phyloP scores from a whole-genome alignment of 2,888 invertebrate genomes.

The Hyposoter didymator region DNA sequence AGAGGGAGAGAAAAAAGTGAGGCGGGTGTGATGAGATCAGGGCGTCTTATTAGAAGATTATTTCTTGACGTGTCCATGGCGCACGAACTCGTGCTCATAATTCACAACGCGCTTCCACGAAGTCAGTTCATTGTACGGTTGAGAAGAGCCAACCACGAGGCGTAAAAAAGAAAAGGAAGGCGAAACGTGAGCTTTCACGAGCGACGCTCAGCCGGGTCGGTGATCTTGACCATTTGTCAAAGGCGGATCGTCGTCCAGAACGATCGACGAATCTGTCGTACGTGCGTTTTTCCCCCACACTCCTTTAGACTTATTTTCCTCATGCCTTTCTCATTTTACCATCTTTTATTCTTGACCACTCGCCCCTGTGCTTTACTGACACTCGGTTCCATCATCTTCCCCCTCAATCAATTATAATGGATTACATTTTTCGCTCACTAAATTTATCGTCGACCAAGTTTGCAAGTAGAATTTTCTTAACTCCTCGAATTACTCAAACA shows the following conservation, averaged over 20 bases:
- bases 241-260: constrained; percentile 52
- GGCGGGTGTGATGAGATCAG: constrained; percentile 51
- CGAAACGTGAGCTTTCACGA: constrained; percentile 45
- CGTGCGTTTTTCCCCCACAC: constrained; percentile 34
- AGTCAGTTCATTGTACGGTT: constrained; percentile 44
- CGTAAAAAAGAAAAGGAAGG: constrained; percentile 47
- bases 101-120: constrained; percentile 58
- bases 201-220: constrained; percentile 39
- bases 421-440: neutral
- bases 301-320: constrained; percentile 34
- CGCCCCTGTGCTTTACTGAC: neutral
- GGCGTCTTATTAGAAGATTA: constrained; percentile 63
- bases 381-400: constrained; percentile 6
- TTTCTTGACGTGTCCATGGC: constrained; percentile 55
- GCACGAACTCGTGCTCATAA: constrained; percentile 56
- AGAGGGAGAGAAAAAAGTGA: constrained; percentile 6
- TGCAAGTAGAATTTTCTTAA: neutral
- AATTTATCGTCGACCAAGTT: neutral
- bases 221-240: constrained; percentile 63
- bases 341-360: constrained; percentile 13
- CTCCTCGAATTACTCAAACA: neutral
- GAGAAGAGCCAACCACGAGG: constrained; percentile 40
- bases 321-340: constrained; percentile 2
- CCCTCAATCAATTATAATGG: neutral
- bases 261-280: constrained; percentile 63